A percentile compares a stretch with the other conserved stretches of the same genome.
Evolutionary conservation across 1,140 invertebrate species (phyloP).

Genomic region (Nasonia vitripennis): DNA sequence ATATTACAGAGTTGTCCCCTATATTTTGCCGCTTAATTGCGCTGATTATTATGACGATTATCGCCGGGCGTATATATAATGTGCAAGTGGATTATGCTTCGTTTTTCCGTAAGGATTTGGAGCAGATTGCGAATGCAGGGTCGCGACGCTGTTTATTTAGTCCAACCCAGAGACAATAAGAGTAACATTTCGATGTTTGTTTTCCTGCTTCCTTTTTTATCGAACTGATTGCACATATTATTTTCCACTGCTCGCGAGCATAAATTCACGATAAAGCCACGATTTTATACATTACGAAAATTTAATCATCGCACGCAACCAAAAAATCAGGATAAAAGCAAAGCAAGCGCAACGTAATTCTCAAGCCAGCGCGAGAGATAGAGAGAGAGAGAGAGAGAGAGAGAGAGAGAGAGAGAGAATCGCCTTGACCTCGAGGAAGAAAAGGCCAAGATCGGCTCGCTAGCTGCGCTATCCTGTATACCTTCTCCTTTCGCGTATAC

Average conservation of each 20-base stretch:
- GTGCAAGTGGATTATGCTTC: too few species aligned
- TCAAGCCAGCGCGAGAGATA: background rate
- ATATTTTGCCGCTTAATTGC: background rate
- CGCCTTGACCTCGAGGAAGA: slow-evolving; percentile 53
- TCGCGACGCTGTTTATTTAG: too few species aligned
- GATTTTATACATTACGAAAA: too few species aligned
- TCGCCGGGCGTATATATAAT: background rate
- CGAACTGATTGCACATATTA: too few species aligned
- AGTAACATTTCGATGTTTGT: too few species aligned
- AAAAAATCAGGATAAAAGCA: too few species aligned
- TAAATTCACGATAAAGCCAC: too few species aligned
- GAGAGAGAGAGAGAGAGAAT: background rate
- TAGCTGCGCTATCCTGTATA: background rate
- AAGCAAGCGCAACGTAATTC: too few species aligned
- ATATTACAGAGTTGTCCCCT: background rate
- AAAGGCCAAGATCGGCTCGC: slow-evolving; percentile 50
- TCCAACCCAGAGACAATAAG: too few species aligned
- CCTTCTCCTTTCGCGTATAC: slow-evolving; percentile 6
- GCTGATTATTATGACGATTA: background rate
- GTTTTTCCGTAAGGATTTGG: background rate
- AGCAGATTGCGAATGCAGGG: background rate
- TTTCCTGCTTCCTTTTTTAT: too few species aligned
- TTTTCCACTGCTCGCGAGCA: too few species aligned
- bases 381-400: background rate
- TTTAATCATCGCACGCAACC: too few species aligned